phyloP scores from a whole-genome alignment of 2,888 invertebrate genomes.

The Synergus umbraculus region DNA sequence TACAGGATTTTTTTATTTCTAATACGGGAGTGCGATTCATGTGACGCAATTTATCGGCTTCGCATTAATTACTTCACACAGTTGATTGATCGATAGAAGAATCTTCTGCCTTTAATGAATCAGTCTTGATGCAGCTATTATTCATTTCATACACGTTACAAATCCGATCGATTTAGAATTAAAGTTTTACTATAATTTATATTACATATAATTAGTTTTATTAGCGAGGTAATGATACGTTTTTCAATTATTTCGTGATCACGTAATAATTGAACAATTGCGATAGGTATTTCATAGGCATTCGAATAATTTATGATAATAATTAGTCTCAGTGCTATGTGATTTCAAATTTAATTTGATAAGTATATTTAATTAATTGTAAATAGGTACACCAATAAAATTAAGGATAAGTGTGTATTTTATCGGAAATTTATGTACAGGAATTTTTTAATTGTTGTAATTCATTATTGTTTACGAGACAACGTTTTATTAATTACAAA shows the following conservation, averaged over 20 bases:
- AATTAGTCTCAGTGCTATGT: neutral
- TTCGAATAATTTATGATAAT: neutral
- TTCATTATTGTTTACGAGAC: neutral
- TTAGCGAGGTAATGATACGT: neutral
- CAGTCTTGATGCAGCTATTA: constrained; percentile 20
- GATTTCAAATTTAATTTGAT: neutral
- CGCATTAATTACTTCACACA: constrained; percentile 9
- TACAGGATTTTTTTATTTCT: no score
- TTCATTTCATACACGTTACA: constrained; percentile 25
- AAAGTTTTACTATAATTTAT: no score
- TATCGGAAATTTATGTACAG: neutral
- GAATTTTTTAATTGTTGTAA: constrained; percentile 1
- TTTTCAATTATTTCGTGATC: neutral
- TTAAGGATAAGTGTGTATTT: neutral
- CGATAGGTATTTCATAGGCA: neutral
- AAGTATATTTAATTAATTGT: neutral
- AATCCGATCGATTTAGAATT: constrained; percentile 17
- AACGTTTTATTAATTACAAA: constrained; percentile 3
- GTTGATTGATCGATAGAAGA: constrained; percentile 35
- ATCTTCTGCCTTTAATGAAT: constrained; percentile 25
- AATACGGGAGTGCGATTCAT: neutral
- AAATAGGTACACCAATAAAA: neutral
- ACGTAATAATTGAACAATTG: constrained; percentile 6
- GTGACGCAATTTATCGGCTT: constrained; percentile 1
- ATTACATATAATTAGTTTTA: neutral